Evolutionary conservation across 2,113 vertebrate species (phyloP), one percentile per base, ranked within the genome.

Genomic region (Chionodraco myersi): DNA sequence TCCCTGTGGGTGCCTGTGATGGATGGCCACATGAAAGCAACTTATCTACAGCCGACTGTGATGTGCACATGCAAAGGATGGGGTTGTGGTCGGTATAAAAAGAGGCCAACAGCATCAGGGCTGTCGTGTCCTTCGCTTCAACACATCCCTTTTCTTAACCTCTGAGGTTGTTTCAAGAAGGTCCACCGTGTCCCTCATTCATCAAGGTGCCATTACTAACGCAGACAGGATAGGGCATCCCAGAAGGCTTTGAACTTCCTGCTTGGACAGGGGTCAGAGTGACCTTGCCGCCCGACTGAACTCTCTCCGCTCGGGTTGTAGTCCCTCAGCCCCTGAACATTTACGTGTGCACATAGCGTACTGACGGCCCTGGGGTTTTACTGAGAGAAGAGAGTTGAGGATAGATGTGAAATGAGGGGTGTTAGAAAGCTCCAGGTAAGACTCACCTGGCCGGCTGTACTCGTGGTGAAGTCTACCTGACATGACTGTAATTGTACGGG

Each of bases 261-360:
- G 51, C 53, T 88, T 80, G 57, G 44, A 58, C 63, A 61, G 75
- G 86, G 88, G 89, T 92, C 87, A 86, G 21, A 48, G 65, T 80
- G 89, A 89, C 91, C 91, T 92, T 90, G 75, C 72, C 11, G 69
- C 76, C 51, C 82, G 85, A 82, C 76, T 88, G 77, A 86, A 88
- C 72, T 72, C 52, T 72, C 70, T 65, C 54, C 21, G 18, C 57
- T 79, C 58, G 23, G 59, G 70, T 41, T 77, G 75, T 48, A 56
- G 52, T 86, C 57, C 30, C 75, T 74, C 16, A 58, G 49, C 34
- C 67, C 44, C 58, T 36, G 49, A 89, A 60, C 80, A 80, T 85
- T 73, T 58, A 57, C 60, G 44, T 75, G 66, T 61, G 52, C 69
- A 66, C 78, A 41, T 1, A 54, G 63, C 23, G 18, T 65, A 45